These are phyloP conservation scores for Sylvicapra grimmia DNA, from an alignment of 2,113 vertebrate species.

Conservation along the genomic window DNA sequence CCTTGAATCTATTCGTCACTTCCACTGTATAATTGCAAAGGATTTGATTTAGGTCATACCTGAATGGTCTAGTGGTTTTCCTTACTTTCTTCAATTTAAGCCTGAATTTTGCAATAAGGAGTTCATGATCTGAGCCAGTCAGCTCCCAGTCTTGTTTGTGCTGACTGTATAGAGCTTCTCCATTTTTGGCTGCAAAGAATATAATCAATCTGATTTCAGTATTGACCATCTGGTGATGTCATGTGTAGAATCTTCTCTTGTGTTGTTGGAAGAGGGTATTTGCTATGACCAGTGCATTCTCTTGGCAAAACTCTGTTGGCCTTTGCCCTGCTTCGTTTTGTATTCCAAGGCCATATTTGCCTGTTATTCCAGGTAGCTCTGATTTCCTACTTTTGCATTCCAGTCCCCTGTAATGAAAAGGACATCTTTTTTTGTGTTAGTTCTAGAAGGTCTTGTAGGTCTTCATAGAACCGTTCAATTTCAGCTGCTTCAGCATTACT, in stretches of 20 bases:
- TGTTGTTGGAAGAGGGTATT: neutral
- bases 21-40: too few species aligned
- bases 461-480: neutral
- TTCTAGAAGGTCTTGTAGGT: neutral
- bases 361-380: too few species aligned
- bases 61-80: neutral
- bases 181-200: neutral
- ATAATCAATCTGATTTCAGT: neutral
- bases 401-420: too few species aligned
- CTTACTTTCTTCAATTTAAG: neutral
- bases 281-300: neutral
- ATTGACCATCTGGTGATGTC: neutral
- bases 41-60: too few species aligned
- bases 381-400: too few species aligned
- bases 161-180: neutral
- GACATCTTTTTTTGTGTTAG: too few species aligned
- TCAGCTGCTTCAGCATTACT: neutral
- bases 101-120: neutral
- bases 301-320: neutral
- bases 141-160: neutral
- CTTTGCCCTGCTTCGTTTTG: too few species aligned
- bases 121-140: neutral
- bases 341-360: too few species aligned
- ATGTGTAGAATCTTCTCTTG: neutral
- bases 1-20: too few species aligned